Evolutionary conservation across 2,888 invertebrate genomes (phyloP), one percentile per base, ranked within the genome.

Genomic region (Pseudoips prasinana): DNA sequence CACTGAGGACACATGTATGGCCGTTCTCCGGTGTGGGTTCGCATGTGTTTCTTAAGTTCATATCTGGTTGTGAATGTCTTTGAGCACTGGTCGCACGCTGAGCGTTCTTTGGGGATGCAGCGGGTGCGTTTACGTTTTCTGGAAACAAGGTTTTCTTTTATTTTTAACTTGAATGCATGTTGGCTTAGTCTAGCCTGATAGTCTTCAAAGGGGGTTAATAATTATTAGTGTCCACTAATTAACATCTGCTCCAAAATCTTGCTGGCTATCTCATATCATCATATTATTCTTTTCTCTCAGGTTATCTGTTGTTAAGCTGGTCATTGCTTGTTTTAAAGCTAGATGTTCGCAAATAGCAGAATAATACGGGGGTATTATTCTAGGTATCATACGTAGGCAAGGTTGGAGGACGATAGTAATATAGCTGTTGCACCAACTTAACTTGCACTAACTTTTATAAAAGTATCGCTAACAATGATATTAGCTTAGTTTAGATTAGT

Each of bases 1-100:
- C 87, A 87, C 0, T 65, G 60, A 0, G 78, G 72, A 10, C 87
- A 87, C 83, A 86, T 82, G 39, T 83, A 87, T 0, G 86, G 86
- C 0, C 86, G 44, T 27, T 84, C 85, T 0, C 83, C 82, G 0
- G 78, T 74, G 43, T 86, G 86, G 0, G 80, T 83, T 0, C 83
- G 53, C 0, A 50, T 37, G 33, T 87, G 86, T 40, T 85, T 80
- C 28, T 75, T 79, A 1, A 85, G n/a, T 17, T 80, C 77, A 10
- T 78, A 81, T 0, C 71, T 66, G 0, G 78, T 84, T 2, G 69
- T 66, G 37, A 85, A 87, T 0, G 60, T 47, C 32, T 85, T 84
- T 1, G 67, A 56, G 24, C 86, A 87, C 0, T 70, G 62, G 0
- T 73, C 71, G 29, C 86, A 87, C 0, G 61, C 59, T 0, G 73